A percentile compares a stretch with the other conserved stretches of the same genome.
These are phyloP conservation scores for Metellina segmentata DNA, from an alignment of 2,888 invertebrate species.

Conservation along the genomic window DNA sequence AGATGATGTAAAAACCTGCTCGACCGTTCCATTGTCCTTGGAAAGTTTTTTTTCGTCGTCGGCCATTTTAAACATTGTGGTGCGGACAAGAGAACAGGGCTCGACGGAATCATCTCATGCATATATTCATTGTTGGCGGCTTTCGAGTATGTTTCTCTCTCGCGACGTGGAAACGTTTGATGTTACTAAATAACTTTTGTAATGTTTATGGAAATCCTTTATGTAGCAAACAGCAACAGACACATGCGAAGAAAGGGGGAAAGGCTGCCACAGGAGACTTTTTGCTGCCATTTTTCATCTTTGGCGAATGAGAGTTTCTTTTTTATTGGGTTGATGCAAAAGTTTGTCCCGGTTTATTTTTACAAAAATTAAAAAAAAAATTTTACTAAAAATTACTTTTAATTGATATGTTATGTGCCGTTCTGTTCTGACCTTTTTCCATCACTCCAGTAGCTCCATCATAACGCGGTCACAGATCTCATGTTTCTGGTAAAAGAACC, in stretches of 20 bases:
- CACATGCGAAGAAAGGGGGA: neutral
- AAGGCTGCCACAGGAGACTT: neutral
- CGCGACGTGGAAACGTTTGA: neutral
- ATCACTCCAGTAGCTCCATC: no score
- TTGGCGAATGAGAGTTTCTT: no score
- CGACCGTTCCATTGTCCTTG: slow-evolving; percentile 30
- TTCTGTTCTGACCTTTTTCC: no score
- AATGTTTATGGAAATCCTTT: neutral
- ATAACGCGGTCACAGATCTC: no score
- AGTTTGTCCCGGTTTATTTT: no score
- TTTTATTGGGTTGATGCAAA: no score
- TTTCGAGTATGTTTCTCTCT: neutral
- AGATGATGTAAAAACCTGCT: neutral
- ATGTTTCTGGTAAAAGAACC: no score
- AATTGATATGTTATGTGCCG: no score
- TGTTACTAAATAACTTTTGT: neutral
- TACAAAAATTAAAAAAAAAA: no score
- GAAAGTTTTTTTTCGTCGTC: neutral
- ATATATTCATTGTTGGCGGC: slow-evolving; percentile 6
- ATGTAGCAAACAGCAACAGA: neutral
- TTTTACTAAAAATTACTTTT: no score
- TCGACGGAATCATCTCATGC: neutral
- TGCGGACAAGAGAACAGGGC: neutral
- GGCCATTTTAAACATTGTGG: neutral
- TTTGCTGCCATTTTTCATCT: no score